Conservation (phyloP, 2,797 vertebrate species). For the Acanthis flammea region DNA sequence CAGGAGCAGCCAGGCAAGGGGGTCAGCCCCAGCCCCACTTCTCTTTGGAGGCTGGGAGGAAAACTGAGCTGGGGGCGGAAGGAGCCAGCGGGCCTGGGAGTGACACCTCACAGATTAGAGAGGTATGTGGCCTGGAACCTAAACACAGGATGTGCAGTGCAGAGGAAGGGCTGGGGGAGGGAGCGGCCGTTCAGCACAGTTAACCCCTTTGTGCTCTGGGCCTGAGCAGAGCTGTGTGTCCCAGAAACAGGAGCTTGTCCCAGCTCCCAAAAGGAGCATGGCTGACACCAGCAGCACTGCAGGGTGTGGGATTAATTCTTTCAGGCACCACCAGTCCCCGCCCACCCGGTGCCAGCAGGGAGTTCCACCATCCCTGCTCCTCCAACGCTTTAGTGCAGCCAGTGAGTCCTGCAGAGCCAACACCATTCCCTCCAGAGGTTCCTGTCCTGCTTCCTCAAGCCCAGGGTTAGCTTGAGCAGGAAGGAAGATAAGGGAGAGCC, state of each 20-base stretch:
- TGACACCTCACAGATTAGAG: constrained; percentile 75
- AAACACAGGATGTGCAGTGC: constrained; percentile 77
- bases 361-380: neutral
- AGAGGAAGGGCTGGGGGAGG: constrained; percentile 67
- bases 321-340: neutral
- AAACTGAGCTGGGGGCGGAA: constrained; percentile 63
- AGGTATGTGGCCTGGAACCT: constrained; percentile 78
- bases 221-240: neutral
- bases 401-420: neutral
- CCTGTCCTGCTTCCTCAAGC: constrained; percentile 39
- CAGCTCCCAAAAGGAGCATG: neutral
- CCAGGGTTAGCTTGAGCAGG: constrained; percentile 3
- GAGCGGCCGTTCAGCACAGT: constrained; percentile 22
- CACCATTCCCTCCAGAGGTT: neutral
- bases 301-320: neutral
- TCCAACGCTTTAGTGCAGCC: accelerated
- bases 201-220: constrained; percentile 67
- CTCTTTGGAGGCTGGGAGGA: constrained; percentile 6
- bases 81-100: constrained; percentile 62
- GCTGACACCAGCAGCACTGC: neutral
- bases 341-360: neutral
- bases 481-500: constrained; percentile 49
- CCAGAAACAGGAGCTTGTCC: neutral
- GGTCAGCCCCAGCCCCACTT: neutral
- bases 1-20: neutral